phyloP scores from a whole-genome alignment of 2,797 vertebrate species.

The Nyctibius grandis region DNA sequence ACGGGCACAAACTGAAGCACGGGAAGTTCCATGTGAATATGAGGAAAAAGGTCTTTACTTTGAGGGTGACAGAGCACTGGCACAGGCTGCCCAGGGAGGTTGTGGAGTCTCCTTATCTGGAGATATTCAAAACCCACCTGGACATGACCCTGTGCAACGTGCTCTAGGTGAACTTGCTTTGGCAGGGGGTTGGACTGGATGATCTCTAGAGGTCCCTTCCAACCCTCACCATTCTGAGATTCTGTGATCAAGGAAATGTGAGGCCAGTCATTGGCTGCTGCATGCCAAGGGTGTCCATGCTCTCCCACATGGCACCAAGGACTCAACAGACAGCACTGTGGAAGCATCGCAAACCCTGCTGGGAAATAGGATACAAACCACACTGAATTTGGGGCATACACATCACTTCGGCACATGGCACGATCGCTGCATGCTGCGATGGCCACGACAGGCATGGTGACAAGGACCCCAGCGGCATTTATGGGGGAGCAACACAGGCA shows the following conservation, averaged over 20 bases:
- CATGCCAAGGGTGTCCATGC: fast-evolving
- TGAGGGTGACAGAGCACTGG: no score
- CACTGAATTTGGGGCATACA: background rate
- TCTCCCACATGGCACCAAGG: fast-evolving
- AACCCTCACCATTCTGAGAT: no score
- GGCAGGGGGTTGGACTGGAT: no score
- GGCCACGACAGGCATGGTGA: fast-evolving
- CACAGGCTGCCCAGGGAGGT: no score
- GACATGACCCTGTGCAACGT: no score
- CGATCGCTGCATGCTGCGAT: fast-evolving
- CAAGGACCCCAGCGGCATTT: fast-evolving
- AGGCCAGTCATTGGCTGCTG: fast-evolving
- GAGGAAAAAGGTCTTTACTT: no score
- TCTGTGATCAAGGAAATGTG: background rate
- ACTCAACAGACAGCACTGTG: background rate
- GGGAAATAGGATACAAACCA: background rate
- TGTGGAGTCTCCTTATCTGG: no score
- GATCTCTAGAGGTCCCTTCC: no score
- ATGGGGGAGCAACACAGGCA: fast-evolving
- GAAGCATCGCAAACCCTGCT: fast-evolving
- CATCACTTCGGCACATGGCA: fast-evolving
- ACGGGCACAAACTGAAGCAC: no score
- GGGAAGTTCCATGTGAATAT: no score
- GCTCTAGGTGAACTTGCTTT: no score
- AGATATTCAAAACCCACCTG: no score